Base-by-base conservation (phyloP, 30 jellyfish, hydroid and myxozoan species). In the Nemopilema nomurai region DNA sequence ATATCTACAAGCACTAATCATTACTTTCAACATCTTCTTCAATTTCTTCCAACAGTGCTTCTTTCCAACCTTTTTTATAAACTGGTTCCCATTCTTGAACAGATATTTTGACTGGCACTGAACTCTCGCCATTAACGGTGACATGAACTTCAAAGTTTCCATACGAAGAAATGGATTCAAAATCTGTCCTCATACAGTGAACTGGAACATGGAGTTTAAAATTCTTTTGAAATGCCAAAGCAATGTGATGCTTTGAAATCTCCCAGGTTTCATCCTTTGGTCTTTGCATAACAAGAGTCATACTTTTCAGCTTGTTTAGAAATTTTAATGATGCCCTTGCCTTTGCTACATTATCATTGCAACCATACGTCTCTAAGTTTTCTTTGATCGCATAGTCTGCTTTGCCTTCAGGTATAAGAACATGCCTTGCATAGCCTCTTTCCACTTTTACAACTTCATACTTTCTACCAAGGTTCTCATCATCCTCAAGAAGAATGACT, bases 311-410 rank as follows among this genome's bases (percentile, higher is more conserved):
- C 49, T 76, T 76, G 69, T 71, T 78, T 32, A 87, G 26, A 25
- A 87, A 84, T 62, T 87, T 87, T 63, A 79, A 72, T 4, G 85
- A 70, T 21, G 93, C 93, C 70, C 82, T 67, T 19, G 89, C 86
- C 19, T 64, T 67, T 9, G 82, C 62, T 1, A 26, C 67, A 57
- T 29, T 72, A 6, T 25, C 70, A n/a, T 76, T 67, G 67, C 71
- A 50, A 1, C 83, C 87, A 49, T 77, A 72, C 67, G 29, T 87
- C 67, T 78, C 90, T 0, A 78, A 52, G 27, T 87, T 87, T 51
- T 87, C 96, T 27, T 70, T 52, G 18, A 84, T 87, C 1, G 96
- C 96, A 72, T 87, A 87, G 28, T 79, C 89, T 18, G 96, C 96
- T 28, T 26, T 80, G 1, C 79, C 77, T 26, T 89, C 83, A 16